These are phyloP conservation scores for Drosophila hydei DNA, from an alignment of 1,140 invertebrate species.

Conservation along the genomic window DNA sequence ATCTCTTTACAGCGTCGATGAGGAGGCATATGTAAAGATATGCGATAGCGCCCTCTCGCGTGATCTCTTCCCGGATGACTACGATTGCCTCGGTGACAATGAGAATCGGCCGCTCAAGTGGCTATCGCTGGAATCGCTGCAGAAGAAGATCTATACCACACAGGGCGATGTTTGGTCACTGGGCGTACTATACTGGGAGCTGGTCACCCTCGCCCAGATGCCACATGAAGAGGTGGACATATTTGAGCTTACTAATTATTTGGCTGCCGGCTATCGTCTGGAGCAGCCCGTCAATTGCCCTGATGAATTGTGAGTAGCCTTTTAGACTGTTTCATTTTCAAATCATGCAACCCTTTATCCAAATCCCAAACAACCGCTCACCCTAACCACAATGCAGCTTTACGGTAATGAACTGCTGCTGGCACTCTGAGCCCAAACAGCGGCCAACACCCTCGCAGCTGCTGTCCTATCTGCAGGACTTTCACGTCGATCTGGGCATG, in stretches of 20 bases:
- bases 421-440: slow-evolving; percentile 91
- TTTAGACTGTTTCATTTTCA: neutral
- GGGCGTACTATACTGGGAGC: slow-evolving; percentile 97
- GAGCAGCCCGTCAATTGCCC: slow-evolving; percentile 96
- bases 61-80: slow-evolving; percentile 97
- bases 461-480: slow-evolving; percentile 93
- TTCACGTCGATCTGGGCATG: slow-evolving; percentile 92
- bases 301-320: slow-evolving; percentile 93
- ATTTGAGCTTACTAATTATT: slow-evolving; percentile 94
- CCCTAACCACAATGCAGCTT: slow-evolving; percentile 86
- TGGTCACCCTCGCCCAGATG: slow-evolving; percentile 90
- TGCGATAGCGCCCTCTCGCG: slow-evolving; percentile 94
- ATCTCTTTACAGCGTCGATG: slow-evolving; percentile 88
- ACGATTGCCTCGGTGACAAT: slow-evolving; percentile 97
- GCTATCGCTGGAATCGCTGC: slow-evolving; percentile 95
- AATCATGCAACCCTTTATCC: neutral
- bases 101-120: slow-evolving; percentile 98
- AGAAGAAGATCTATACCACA: slow-evolving; percentile 86
- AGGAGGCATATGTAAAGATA: slow-evolving; percentile 93
- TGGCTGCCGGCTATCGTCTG: slow-evolving; percentile 94
- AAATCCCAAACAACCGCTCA: neutral
- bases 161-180: slow-evolving; percentile 90
- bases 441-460: slow-evolving; percentile 94
- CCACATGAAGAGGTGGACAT: slow-evolving; percentile 92
- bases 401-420: slow-evolving; percentile 96